A percentile compares a stretch with the other conserved stretches of the same genome.
These are phyloP conservation scores for Monopis laevigella DNA, from an alignment of 2,888 invertebrate genomes.

Conservation along the genomic window DNA sequence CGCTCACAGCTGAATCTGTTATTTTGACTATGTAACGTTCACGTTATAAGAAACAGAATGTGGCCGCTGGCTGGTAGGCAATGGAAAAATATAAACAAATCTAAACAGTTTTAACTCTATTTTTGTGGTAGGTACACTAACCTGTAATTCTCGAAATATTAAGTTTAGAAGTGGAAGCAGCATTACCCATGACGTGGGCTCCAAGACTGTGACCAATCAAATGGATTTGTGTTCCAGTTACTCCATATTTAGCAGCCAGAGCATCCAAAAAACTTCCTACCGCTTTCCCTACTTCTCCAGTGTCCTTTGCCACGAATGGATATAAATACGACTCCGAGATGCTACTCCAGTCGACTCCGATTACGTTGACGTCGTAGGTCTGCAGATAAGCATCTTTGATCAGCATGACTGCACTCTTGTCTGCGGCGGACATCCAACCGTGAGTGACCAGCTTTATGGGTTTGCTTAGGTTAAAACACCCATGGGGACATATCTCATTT, in stretches of 20 bases:
- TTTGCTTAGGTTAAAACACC: conserved; percentile 24
- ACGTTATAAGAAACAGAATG: too few species aligned
- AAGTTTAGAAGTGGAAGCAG: conserved; percentile 26
- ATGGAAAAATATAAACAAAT: too few species aligned
- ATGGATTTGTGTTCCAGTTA: conserved; percentile 31
- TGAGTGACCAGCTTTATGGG: conserved; percentile 60
- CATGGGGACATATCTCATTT: conserved; percentile 12
- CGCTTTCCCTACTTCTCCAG: conserved; percentile 26
- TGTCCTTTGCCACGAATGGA: conserved; percentile 33
- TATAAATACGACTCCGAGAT: conserved; percentile 33
- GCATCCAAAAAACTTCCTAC: conserved; percentile 30
- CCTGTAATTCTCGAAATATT: conserved; percentile 32
- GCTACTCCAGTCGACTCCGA: conserved; percentile 45
- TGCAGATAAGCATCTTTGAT: conserved; percentile 51
- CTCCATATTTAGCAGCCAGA: conserved; percentile 24
- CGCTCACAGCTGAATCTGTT: too few species aligned
- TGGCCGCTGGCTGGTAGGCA: too few species aligned
- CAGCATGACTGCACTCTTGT: conserved; percentile 30
- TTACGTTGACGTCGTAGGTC: conserved; percentile 41
- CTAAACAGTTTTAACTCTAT: too few species aligned
- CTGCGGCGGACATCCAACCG: conserved; percentile 53
- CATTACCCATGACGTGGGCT: conserved; percentile 42
- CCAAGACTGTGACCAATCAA: conserved; percentile 42
- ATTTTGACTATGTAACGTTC: too few species aligned
- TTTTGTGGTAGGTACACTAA: too few species aligned